Conservation (phyloP, 2,888 invertebrate genomes). For the Xanthorhoe designata region DNA sequence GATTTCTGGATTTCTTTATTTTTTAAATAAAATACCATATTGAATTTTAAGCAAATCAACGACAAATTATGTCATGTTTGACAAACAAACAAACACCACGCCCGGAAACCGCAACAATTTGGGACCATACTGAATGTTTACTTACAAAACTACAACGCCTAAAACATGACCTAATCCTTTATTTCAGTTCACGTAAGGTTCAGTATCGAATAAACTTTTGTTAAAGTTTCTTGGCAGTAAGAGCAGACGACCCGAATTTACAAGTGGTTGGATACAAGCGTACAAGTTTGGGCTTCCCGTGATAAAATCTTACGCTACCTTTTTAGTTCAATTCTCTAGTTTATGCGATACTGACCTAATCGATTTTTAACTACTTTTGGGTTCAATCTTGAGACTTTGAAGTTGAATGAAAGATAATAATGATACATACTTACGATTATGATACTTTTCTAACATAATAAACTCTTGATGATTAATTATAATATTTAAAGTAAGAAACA, state of each 20-base stretch:
- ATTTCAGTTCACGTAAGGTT: constrained; percentile 13
- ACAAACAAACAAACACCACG: constrained; percentile 58
- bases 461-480: no score
- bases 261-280: constrained; percentile 57
- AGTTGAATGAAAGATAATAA: no score
- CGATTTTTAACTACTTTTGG: not conserved
- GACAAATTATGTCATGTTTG: constrained; percentile 64
- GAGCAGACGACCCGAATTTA: constrained; percentile 62
- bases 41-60: constrained; percentile 66
- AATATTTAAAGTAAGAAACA: not conserved
- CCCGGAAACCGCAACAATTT: constrained; percentile 70
- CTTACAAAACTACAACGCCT: constrained; percentile 62
- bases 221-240: constrained; percentile 38
- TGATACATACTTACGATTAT: no score
- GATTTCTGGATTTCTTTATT: not conserved
- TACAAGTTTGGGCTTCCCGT: constrained; percentile 54
- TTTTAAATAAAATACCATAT: constrained; percentile 46
- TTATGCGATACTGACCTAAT: constrained; percentile 25
- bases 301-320: constrained; percentile 60
- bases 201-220: constrained; percentile 14
- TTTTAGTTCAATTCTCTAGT: constrained; percentile 47
- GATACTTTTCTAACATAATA: no score
- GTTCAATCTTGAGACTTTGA: not conserved
- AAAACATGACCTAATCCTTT: constrained; percentile 20
- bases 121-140: constrained; percentile 65